phyloP scores from a whole-genome alignment of 2,113 vertebrate species.

The Nanorana parkeri region DNA sequence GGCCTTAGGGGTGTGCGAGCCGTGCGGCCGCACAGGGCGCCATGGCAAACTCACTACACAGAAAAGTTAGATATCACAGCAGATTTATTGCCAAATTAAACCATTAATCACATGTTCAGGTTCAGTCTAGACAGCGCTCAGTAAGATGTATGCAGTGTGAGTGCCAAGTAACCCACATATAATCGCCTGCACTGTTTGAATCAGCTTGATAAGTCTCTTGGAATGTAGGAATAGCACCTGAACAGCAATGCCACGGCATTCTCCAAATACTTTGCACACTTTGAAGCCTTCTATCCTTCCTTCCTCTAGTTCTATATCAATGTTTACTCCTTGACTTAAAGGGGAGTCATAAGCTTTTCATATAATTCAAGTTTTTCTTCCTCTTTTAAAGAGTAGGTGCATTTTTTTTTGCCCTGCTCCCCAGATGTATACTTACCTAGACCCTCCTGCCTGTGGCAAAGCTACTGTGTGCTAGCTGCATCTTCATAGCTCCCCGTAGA shows the following conservation, averaged over 20 bases:
- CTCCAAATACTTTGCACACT: not conserved
- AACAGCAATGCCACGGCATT: not conserved
- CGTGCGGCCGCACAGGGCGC: too few relatives aligned
- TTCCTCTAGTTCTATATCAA: not conserved
- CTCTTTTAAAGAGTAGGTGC: too few relatives aligned
- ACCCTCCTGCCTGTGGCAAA: too few relatives aligned
- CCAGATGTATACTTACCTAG: too few relatives aligned
- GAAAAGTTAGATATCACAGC: not conserved
- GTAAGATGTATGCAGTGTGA: not conserved
- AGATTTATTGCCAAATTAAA: constrained; percentile 8
- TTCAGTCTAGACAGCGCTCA: constrained; percentile 17
- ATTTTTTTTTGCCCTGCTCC: too few relatives aligned
- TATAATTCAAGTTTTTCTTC: too few relatives aligned
- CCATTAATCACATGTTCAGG: constrained; percentile 12
- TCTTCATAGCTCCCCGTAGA: too few relatives aligned
- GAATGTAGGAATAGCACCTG: constrained; percentile 19
- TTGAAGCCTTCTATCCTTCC: not conserved
- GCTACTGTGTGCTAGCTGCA: too few relatives aligned
- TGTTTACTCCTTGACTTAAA: not conserved
- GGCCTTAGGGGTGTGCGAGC: too few relatives aligned
- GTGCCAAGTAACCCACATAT: constrained; percentile 28
- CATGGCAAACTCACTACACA: too few relatives aligned
- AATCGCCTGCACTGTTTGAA: constrained; percentile 14
- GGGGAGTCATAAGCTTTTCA: not conserved
- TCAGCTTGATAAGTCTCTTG: not conserved